Percentiles rank a stretch among this genome's conserved stretches.
Conservation (phyloP, 2,888 invertebrate species). For the Megaustenia siamemsis region DNA sequence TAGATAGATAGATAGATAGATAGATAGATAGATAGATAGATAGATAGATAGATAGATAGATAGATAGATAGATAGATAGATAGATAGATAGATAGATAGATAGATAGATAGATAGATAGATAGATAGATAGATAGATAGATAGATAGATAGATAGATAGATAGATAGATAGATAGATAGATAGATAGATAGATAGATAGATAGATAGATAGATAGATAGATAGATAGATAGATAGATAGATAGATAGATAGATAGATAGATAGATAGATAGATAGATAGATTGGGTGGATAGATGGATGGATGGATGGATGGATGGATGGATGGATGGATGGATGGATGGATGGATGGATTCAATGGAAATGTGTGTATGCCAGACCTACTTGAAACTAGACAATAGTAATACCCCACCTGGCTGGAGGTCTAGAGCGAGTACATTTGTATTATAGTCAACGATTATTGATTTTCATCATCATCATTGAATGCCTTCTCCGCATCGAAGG, state of each 20-base stretch:
- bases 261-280: background rate
- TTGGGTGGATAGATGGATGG: background rate
- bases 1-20: background rate
- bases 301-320: background rate
- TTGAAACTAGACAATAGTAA: no score
- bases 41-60: background rate
- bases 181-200: conserved; percentile 17
- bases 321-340: background rate
- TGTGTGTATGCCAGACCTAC: no score
- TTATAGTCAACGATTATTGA: no score
- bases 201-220: conserved; percentile 4
- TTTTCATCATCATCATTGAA: no score
- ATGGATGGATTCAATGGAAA: background rate
- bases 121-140: background rate
- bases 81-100: conserved; percentile 1
- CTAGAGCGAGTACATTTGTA: no score
- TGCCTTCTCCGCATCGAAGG: no score
- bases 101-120: conserved; percentile 5
- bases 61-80: background rate
- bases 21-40: background rate
- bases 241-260: background rate
- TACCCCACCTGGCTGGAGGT: no score
- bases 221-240: background rate
- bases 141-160: background rate
- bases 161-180: conserved; percentile 13